Evolutionary conservation across 1,140 invertebrate genomes (phyloP).

Genomic region (Penaeus japonicus): DNA sequence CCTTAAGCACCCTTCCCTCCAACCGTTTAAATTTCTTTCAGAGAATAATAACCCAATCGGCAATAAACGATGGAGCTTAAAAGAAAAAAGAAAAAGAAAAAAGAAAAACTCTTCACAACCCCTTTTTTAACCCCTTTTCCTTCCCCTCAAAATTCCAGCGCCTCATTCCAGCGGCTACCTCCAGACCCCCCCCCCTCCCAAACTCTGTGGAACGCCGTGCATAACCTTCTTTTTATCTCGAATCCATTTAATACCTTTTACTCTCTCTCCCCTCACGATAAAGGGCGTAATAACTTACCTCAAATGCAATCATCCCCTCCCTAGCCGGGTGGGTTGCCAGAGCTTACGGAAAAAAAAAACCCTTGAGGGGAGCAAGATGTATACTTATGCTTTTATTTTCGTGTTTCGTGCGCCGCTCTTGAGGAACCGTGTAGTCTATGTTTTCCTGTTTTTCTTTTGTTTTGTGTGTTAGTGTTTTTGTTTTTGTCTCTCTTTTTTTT

Average conservation of each 20-base stretch:
- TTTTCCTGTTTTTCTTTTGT: too few species aligned
- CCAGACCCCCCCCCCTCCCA: background rate
- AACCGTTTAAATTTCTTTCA: too few species aligned
- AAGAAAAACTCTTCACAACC: background rate
- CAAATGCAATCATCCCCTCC: constrained; percentile 40
- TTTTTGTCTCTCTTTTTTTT: too few species aligned
- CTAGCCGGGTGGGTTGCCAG: background rate
- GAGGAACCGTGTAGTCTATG: too few species aligned
- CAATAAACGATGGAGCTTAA: too few species aligned
- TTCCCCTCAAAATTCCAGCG: background rate
- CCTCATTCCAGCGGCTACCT: background rate
- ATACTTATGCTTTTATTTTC: too few species aligned
- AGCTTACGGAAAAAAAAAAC: background rate
- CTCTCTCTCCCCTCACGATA: constrained; percentile 36
- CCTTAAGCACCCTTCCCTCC: too few species aligned
- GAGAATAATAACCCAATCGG: too few species aligned
- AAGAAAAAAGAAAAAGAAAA: background rate
- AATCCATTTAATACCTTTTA: constrained; percentile 47
- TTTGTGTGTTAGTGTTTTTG: too few species aligned
- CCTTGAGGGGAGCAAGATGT: background rate
- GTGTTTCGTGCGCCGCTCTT: too few species aligned
- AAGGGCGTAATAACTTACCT: constrained; percentile 40
- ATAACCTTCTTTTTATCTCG: constrained; percentile 44
- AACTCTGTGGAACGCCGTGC: background rate
- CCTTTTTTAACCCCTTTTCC: background rate